These are phyloP conservation scores for Pterocles orientalis DNA, from an alignment of 2,113 vertebrate species.

Conservation along the genomic window DNA sequence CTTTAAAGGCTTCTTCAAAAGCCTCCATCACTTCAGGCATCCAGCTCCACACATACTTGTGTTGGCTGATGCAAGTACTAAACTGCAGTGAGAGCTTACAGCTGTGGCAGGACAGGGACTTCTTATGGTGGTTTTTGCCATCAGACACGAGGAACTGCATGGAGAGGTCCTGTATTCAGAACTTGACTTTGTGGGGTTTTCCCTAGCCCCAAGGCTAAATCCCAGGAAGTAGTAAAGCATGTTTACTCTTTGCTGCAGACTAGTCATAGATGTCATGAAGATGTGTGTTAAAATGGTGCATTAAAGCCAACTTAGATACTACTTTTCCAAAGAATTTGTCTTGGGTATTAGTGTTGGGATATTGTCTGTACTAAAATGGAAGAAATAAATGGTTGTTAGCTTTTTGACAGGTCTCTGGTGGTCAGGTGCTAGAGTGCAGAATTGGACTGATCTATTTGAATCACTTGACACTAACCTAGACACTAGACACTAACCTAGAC, in stretches of 20 bases:
- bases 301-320: background rate
- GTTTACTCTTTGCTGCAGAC: background rate
- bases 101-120: background rate
- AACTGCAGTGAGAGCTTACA: background rate
- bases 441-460: background rate
- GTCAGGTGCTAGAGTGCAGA: background rate
- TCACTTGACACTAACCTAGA: background rate
- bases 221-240: background rate
- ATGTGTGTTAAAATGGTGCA: background rate
- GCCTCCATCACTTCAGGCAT: fast-evolving
- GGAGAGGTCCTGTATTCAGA: background rate
- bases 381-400: background rate
- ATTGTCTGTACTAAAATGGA: background rate
- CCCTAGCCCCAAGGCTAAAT: background rate
- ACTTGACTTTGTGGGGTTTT: background rate
- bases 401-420: background rate
- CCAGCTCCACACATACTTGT: background rate
- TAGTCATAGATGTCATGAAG: background rate
- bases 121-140: background rate
- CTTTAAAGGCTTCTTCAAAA: background rate
- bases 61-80: background rate
- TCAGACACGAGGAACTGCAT: background rate
- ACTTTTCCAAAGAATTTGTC: background rate
- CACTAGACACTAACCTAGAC: too few species aligned
- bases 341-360: background rate